These are phyloP conservation scores for Cyprinodon brontotheroides DNA, from an alignment of 2,113 vertebrate species.

Conservation along the genomic window DNA sequence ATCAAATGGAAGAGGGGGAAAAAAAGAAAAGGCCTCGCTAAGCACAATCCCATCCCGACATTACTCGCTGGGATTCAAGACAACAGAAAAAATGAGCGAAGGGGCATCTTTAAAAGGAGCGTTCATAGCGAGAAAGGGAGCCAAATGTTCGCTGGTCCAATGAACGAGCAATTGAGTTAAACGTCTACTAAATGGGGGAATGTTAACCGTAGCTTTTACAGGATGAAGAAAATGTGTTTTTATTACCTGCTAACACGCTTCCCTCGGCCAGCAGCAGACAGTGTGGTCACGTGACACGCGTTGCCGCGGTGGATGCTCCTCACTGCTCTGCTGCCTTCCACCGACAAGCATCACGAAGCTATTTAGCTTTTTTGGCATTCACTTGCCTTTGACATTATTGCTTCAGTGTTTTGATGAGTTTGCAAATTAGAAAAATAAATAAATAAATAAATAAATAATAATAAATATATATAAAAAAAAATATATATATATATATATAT, in stretches of 20 bases:
- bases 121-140: background rate
- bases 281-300: conserved; percentile 79
- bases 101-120: conserved; percentile 50
- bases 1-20: conserved; percentile 1
- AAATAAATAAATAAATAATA: too few species aligned
- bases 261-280: conserved; percentile 80
- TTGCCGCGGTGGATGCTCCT: conserved; percentile 60
- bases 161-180: background rate
- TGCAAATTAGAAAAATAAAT: too few species aligned
- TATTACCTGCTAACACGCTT: conserved; percentile 84
- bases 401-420: too few species aligned
- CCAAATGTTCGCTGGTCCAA: background rate
- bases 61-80: conserved; percentile 72
- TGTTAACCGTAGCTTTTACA: background rate
- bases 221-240: conserved; percentile 52
- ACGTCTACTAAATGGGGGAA: background rate
- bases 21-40: conserved; percentile 62
- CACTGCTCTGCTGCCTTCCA: conserved; percentile 6
- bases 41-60: conserved; percentile 70
- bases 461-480: too few species aligned
- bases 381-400: too few species aligned
- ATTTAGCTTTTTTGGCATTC: too few species aligned
- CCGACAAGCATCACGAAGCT: too few species aligned
- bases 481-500: too few species aligned
- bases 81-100: conserved; percentile 61